A percentile compares a stretch with the other conserved stretches of the same genome.
These are phyloP conservation scores for Belonocnema kinseyi DNA, from an alignment of 1,140 invertebrate species.

Conservation along the genomic window DNA sequence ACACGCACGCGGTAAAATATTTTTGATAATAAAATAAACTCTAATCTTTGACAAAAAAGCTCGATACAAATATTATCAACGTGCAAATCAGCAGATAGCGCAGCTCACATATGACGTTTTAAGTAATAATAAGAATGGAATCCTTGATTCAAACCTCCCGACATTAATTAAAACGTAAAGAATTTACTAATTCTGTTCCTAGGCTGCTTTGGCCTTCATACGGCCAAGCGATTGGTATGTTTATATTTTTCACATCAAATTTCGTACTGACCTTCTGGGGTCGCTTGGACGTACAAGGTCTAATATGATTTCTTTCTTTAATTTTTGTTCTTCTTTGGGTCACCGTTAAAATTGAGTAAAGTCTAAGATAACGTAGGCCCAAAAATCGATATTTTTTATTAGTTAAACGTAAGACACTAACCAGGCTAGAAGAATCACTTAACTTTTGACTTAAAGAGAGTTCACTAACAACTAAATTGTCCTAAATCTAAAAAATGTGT, in stretches of 20 bases:
- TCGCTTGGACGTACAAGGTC: too few relatives aligned
- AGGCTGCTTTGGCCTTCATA: too few relatives aligned
- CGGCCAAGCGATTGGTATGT: too few relatives aligned
- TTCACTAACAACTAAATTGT: slow-evolving; percentile 10
- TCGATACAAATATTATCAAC: slow-evolving; percentile 26
- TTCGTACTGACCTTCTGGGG: too few relatives aligned
- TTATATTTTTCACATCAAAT: too few relatives aligned
- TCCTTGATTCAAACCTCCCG: slow-evolving; percentile 35
- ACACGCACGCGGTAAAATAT: slow-evolving; percentile 50
- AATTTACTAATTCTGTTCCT: too few relatives aligned
- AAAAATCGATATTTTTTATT: slow-evolving; percentile 43
- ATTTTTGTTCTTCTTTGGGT: slow-evolving; percentile 12
- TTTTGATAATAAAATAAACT: slow-evolving; percentile 69
- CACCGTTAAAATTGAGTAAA: slow-evolving; percentile 36
- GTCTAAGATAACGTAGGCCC: slow-evolving; percentile 40
- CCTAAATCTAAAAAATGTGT: slow-evolving; percentile 9
- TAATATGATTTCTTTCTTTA: neutral
- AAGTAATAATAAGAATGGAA: slow-evolving; percentile 44
- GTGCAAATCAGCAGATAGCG: neutral
- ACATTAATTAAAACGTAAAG: neutral
- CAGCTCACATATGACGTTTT: slow-evolving; percentile 1
- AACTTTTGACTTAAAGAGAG: slow-evolving; percentile 16
- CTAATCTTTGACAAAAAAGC: slow-evolving; percentile 67
- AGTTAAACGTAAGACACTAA: slow-evolving; percentile 41
- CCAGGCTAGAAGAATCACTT: slow-evolving; percentile 36